A percentile compares a stretch with the other conserved stretches of the same genome.
Evolutionary conservation across 2,113 vertebrate genomes (phyloP).

Genomic region (Hemicordylus capensis): DNA sequence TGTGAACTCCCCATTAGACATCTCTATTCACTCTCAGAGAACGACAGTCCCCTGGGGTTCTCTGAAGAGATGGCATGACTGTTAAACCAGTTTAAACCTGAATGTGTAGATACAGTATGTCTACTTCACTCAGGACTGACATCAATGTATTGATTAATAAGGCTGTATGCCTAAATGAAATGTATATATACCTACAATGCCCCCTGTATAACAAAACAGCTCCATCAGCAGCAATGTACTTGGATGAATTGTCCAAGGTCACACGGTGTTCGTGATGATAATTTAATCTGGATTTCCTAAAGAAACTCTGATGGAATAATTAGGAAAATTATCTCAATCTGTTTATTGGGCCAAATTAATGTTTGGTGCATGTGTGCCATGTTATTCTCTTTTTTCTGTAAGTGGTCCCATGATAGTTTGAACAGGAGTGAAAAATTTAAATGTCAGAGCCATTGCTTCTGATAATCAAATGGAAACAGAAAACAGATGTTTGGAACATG

Average conservation of each 20-base stretch:
- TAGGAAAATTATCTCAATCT: conserved; percentile 15
- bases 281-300: conserved; percentile 2
- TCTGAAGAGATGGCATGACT: not conserved
- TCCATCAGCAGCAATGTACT: not conserved
- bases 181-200: not conserved
- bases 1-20: not conserved
- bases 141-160: not conserved
- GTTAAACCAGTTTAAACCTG: not conserved
- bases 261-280: not conserved
- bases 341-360: conserved; percentile 13
- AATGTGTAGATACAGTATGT: not conserved
- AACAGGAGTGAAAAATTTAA: conserved; percentile 40
- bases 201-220: not conserved
- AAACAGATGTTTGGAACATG: conserved; percentile 54
- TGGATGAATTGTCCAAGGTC: not conserved
- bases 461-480: conserved; percentile 46
- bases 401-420: conserved; percentile 4
- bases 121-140: not conserved
- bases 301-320: not conserved
- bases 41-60: not conserved
- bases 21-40: not conserved
- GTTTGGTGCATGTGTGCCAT: not conserved
- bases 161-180: not conserved
- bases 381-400: conserved; percentile 38
- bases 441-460: conserved; percentile 50